phyloP scores from a whole-genome alignment of 2,797 vertebrate species.

The Crenuchus spilurus region DNA sequence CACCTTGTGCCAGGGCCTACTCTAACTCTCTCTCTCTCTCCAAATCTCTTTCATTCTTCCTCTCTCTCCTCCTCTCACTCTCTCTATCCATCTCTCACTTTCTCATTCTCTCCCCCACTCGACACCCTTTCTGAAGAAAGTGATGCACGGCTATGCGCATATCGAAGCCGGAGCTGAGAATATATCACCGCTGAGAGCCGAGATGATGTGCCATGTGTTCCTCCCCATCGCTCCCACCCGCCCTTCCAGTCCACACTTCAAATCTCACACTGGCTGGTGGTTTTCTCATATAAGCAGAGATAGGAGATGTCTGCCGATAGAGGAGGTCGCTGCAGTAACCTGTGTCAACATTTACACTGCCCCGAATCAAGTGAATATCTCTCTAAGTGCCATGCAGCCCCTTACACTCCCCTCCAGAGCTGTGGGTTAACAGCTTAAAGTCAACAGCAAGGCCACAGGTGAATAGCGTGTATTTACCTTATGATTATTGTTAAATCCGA shows the following conservation, averaged over 20 bases:
- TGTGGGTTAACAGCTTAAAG: constrained; percentile 33
- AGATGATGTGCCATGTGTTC: neutral
- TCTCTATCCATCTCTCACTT: neutral
- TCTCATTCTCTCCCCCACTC: neutral
- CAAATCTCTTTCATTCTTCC: constrained; percentile 32
- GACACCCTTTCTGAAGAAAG: neutral
- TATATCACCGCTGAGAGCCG: neutral
- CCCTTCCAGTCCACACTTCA: neutral
- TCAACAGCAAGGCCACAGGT: constrained; percentile 22
- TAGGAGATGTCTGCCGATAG: constrained; percentile 35
- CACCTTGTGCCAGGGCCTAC: constrained; percentile 68
- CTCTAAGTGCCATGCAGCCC: constrained; percentile 5
- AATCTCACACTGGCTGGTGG: constrained; percentile 1
- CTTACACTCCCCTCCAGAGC: neutral
- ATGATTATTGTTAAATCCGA: constrained; percentile 30
- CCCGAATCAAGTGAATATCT: constrained; percentile 7
- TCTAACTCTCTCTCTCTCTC: constrained; percentile 65
- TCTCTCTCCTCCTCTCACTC: neutral
- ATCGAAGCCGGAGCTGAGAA: neutral
- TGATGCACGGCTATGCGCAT: constrained; percentile 1
- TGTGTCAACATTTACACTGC: constrained; percentile 46
- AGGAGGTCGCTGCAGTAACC: constrained; percentile 23
- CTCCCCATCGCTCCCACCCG: neutral
- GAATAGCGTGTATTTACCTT: constrained; percentile 28
- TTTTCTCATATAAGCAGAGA: constrained; percentile 18